These are phyloP conservation scores for Zaprionus lineosus DNA, from an alignment of 2,888 invertebrate genomes.

Conservation along the genomic window DNA sequence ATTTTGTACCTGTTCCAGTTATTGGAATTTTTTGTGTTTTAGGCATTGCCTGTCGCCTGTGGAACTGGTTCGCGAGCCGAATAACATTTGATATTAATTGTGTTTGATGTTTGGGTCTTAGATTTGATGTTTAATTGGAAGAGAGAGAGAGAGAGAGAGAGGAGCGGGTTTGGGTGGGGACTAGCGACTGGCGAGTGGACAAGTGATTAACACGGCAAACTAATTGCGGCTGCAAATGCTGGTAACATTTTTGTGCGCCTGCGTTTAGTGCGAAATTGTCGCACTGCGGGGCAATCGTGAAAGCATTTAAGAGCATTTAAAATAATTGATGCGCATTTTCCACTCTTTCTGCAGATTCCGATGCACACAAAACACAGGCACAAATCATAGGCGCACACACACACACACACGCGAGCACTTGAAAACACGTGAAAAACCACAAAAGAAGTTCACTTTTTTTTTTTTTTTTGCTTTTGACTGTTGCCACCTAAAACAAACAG, in stretches of 20 bases:
- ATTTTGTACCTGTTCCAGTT: conserved; percentile 19
- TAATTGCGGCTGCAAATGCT: conserved; percentile 42
- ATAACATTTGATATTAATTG: conserved; percentile 30
- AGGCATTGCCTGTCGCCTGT: conserved; percentile 12
- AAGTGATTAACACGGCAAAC: conserved; percentile 33
- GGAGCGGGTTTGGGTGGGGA: not conserved
- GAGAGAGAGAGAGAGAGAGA: not conserved
- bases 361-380: conserved; percentile 25
- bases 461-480: conserved; percentile 32
- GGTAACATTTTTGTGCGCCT: conserved; percentile 21
- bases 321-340: conserved; percentile 69
- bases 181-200: too few relatives aligned
- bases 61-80: conserved; percentile 36
- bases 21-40: too few relatives aligned
- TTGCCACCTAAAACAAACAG: conserved; percentile 42
- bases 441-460: conserved; percentile 37
- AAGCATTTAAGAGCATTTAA: conserved; percentile 53
- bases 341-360: conserved; percentile 41
- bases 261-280: conserved; percentile 33
- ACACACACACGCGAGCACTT: conserved; percentile 1
- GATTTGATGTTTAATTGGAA: conserved; percentile 17
- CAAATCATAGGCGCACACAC: conserved; percentile 4
- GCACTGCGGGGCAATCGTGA: conserved; percentile 41
- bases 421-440: too few relatives aligned
- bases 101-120: conserved; percentile 7